phyloP scores from a whole-genome alignment of 2,888 invertebrate genomes.

The Muscina levida region DNA sequence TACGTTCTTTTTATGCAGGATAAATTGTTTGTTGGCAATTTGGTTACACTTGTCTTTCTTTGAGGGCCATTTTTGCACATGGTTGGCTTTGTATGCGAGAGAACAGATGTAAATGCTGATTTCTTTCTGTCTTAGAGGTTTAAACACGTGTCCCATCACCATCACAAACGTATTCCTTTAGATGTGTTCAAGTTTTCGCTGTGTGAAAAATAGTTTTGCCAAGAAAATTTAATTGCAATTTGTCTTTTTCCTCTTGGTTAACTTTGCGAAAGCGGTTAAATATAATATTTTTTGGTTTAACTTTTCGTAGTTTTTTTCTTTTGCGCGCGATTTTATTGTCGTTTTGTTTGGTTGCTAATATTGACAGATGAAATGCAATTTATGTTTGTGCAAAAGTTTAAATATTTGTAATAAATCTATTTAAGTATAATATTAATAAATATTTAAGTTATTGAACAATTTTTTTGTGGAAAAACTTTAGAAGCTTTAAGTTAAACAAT shows the following conservation, averaged over 20 bases:
- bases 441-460: no score
- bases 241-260: constrained; percentile 26
- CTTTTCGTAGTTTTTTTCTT: background rate
- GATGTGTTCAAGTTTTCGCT: background rate
- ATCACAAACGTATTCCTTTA: background rate
- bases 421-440: no score
- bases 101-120: background rate
- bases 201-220: constrained; percentile 13
- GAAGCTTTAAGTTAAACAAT: no score
- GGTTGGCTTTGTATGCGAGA: constrained; percentile 7
- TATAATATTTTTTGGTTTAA: no score
- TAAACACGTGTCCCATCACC: constrained; percentile 22
- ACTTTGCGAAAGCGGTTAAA: background rate
- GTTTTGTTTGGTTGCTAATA: no score
- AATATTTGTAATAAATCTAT: background rate
- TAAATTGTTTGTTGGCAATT: constrained; percentile 34
- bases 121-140: constrained; percentile 11
- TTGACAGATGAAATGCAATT: no score
- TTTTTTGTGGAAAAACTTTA: no score
- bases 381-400: background rate
- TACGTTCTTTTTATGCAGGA: constrained; percentile 11
- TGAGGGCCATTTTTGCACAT: background rate
- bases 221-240: constrained; percentile 34
- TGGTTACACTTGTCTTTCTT: constrained; percentile 30
- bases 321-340: background rate